These are phyloP conservation scores for Sebastolobus altivelis DNA, from an alignment of 2,797 vertebrate genomes.

Conservation along the genomic window DNA sequence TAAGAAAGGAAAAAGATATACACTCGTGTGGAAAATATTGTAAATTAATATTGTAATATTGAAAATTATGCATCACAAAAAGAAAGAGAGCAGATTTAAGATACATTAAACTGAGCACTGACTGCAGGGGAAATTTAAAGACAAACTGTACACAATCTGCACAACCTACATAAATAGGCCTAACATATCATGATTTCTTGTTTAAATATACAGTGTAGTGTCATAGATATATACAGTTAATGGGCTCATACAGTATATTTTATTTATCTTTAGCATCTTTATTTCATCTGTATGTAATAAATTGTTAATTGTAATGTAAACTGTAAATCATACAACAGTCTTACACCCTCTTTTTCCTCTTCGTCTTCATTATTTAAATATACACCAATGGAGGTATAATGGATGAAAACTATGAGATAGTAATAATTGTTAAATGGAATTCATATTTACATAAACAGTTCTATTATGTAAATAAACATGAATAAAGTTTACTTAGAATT, in stretches of 20 bases:
- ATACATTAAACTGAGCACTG: background rate
- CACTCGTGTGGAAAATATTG: background rate
- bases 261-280: background rate
- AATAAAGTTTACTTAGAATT: background rate
- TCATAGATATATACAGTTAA: background rate
- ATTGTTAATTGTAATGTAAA: background rate
- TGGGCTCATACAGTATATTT: background rate
- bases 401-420: background rate
- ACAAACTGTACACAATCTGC: background rate
- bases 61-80: background rate
- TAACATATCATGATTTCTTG: background rate
- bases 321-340: background rate
- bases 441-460: background rate
- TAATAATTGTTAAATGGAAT: background rate
- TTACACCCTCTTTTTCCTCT: background rate
- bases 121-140: background rate
- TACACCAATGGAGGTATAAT: background rate
- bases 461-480: background rate
- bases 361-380: background rate
- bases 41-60: background rate
- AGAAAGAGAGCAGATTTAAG: background rate
- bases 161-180: background rate
- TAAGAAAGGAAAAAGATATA: too few relatives aligned
- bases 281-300: background rate
- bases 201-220: background rate